These are phyloP conservation scores for Carollia perspicillata DNA, from an alignment of 2,113 vertebrate species.

Conservation along the genomic window DNA sequence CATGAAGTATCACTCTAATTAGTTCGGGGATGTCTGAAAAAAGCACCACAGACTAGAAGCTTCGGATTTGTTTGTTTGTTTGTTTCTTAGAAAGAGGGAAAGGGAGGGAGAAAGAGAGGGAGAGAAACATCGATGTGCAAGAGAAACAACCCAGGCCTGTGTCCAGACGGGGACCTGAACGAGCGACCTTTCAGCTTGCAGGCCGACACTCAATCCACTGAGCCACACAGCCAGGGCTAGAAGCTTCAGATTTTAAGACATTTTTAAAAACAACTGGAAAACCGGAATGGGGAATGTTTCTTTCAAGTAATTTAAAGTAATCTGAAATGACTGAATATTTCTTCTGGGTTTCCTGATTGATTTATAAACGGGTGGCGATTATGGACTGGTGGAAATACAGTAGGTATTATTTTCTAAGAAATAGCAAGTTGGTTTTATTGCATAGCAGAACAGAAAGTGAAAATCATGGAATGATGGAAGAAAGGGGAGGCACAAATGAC, in stretches of 20 bases:
- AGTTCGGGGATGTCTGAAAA: background rate
- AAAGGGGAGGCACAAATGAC: background rate
- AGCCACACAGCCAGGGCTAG: too few relatives aligned
- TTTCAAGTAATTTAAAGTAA: constrained; percentile 11
- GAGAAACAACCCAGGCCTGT: too few relatives aligned
- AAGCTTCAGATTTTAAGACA: background rate
- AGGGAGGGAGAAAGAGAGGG: too few relatives aligned
- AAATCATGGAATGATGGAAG: background rate
- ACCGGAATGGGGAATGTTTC: background rate
- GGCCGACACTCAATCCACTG: too few relatives aligned
- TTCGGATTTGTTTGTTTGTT: background rate
- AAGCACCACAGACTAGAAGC: background rate
- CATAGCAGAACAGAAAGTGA: background rate
- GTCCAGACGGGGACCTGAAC: too few relatives aligned
- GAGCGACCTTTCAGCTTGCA: too few relatives aligned
- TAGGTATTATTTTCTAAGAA: background rate
- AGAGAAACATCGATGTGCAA: too few relatives aligned
- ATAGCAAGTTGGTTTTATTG: background rate
- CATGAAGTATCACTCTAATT: background rate
- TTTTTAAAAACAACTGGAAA: background rate
- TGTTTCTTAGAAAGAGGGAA: too few relatives aligned
- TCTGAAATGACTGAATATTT: background rate
- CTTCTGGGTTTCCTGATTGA: background rate
- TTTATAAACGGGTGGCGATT: background rate
- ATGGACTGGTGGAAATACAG: background rate